A percentile compares a stretch with the other conserved stretches of the same genome.
Conservation (phyloP, 1,140 invertebrate species). For the Acromyrmex heyeri region DNA sequence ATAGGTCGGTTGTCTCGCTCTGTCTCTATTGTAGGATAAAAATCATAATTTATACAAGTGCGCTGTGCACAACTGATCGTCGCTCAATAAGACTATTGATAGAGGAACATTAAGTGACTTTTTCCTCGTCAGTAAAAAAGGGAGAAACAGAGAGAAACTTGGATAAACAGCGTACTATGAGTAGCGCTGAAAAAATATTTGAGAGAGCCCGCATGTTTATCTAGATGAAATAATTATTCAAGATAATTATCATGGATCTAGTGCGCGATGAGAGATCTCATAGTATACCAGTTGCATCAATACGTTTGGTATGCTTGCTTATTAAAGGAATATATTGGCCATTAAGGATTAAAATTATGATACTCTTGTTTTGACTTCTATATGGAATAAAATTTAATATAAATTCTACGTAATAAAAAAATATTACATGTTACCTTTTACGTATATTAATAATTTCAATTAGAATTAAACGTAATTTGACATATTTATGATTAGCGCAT, state of each 20-base stretch:
- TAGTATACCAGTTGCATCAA: constrained; percentile 6
- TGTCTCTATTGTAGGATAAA: constrained; percentile 4
- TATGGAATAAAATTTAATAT: neutral
- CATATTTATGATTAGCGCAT: neutral
- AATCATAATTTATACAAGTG: constrained; percentile 56
- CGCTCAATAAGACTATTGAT: constrained; percentile 42
- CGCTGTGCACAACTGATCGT: neutral
- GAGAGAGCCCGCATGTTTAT: constrained; percentile 29
- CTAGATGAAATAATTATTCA: constrained; percentile 52
- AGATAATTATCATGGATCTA: constrained; percentile 42
- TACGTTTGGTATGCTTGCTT: neutral
- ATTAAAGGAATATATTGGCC: neutral
- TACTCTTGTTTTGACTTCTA: neutral
- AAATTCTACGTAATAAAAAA: neutral
- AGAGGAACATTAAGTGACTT: constrained; percentile 26
- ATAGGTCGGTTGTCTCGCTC: constrained; percentile 34
- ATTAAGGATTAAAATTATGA: constrained; percentile 12
- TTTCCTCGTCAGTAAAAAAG: neutral
- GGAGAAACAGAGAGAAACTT: neutral
- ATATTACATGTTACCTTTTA: neutral
- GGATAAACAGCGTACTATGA: constrained; percentile 10
- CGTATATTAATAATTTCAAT: neutral
- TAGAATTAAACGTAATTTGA: neutral
- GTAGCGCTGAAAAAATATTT: constrained; percentile 43
- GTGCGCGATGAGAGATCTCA: constrained; percentile 29